A percentile compares a stretch with the other conserved stretches of the same genome.
phyloP scores from a whole-genome alignment of 1,140 invertebrate species.

The Rhysida immarginata region DNA sequence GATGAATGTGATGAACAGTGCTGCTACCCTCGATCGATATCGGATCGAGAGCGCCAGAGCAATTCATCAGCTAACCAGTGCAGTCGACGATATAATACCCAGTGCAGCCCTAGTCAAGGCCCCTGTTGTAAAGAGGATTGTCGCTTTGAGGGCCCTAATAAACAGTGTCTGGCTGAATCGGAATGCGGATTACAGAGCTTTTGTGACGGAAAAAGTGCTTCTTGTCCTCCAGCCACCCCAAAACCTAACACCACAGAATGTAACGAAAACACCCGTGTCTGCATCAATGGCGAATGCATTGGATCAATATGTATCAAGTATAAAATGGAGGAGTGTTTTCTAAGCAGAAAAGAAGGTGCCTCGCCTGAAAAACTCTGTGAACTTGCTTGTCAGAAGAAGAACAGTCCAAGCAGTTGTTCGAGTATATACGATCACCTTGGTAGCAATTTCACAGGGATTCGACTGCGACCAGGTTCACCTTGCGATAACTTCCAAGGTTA shows the following conservation, averaged over 20 bases:
- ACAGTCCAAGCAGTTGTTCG: conserved; percentile 13
- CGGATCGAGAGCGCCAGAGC: conserved; percentile 44
- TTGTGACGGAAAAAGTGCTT: conserved; percentile 23
- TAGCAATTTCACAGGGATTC: conserved; percentile 63
- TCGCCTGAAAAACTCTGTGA: conserved; percentile 73
- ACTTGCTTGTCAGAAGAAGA: conserved; percentile 81
- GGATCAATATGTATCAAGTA: conserved; percentile 91
- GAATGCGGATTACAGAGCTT: conserved; percentile 72
- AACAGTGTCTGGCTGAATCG: conserved; percentile 58
- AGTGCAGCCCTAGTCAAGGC: conserved; percentile 77
- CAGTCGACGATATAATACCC: conserved; percentile 48
- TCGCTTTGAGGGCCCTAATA: conserved; percentile 39
- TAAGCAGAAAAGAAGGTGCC: conserved; percentile 55
- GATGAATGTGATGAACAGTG: conserved; percentile 84
- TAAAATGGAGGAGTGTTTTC: conserved; percentile 87
- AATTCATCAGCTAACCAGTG: conserved; percentile 66
- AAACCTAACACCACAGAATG: conserved; percentile 68
- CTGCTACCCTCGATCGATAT: conserved; percentile 74
- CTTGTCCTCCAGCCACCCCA: conserved; percentile 60
- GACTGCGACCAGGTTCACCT: conserved; percentile 69
- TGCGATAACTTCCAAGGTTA: conserved; percentile 62
- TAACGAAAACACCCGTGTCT: conserved; percentile 71
- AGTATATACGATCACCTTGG: neutral
- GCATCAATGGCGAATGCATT: conserved; percentile 80
- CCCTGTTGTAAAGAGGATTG: conserved; percentile 82